A percentile compares a stretch with the other conserved stretches of the same genome.
These are phyloP conservation scores for Apteryx mantelli DNA, from an alignment of 2,113 vertebrate species.

Conservation along the genomic window DNA sequence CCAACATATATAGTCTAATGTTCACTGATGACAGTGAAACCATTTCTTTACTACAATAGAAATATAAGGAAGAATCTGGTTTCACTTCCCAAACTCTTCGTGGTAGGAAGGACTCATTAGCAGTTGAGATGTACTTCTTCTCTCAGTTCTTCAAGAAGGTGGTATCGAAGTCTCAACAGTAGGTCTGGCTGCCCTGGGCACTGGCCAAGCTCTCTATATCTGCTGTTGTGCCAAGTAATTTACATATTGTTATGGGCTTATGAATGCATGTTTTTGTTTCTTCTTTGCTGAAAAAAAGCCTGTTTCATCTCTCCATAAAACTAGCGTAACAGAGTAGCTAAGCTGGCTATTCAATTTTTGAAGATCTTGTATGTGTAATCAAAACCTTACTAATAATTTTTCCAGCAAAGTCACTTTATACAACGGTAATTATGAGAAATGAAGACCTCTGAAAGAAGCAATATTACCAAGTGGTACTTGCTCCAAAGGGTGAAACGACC, in stretches of 20 bases:
- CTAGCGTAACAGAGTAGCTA: fast-evolving
- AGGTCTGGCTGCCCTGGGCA: neutral
- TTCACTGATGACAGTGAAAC: fast-evolving
- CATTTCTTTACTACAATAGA: neutral
- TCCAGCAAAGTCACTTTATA: neutral
- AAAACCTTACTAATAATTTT: neutral
- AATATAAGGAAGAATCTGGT: neutral
- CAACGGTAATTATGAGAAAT: neutral
- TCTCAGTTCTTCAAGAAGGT: neutral
- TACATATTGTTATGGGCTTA: fast-evolving
- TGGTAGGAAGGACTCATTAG: neutral
- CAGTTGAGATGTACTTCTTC: neutral
- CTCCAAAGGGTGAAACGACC: neutral
- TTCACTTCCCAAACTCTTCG: neutral
- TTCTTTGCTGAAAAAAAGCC: neutral
- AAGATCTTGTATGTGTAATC: neutral
- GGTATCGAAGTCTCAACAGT: neutral
- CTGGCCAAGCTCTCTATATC: fast-evolving
- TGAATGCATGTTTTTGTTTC: neutral
- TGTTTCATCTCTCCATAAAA: neutral
- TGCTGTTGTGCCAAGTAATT: neutral
- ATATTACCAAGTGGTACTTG: neutral
- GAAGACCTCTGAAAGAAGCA: neutral
- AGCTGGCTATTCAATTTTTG: neutral
- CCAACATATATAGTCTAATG: neutral